phyloP scores from a whole-genome alignment of 2,888 invertebrate species.

The Oithona nana region DNA sequence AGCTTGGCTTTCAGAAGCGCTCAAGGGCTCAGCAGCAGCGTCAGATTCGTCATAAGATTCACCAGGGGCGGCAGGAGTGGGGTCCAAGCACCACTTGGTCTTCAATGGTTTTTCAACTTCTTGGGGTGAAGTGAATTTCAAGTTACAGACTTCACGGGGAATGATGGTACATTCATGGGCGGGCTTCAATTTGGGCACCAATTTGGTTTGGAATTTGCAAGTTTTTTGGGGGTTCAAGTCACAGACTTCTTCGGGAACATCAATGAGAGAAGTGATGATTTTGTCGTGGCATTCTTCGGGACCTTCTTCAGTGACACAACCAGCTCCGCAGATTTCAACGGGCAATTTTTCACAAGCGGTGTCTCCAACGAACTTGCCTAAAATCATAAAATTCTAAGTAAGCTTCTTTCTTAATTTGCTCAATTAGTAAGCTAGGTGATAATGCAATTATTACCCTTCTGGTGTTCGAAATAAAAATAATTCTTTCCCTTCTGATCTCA shows the following conservation, averaged over 20 bases:
- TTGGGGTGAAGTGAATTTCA: conserved; percentile 12
- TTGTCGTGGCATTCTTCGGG: conserved; percentile 16
- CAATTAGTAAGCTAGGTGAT: too few relatives aligned
- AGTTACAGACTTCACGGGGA: conserved; percentile 7
- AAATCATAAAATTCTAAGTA: too few relatives aligned
- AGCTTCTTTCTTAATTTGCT: too few relatives aligned
- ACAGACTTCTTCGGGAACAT: conserved; percentile 16
- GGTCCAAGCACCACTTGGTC: conserved; percentile 17
- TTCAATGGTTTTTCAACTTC: conserved; percentile 2
- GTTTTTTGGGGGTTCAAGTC: conserved; percentile 16
- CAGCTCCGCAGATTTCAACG: conserved; percentile 14
- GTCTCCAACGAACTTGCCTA: conserved; percentile 15
- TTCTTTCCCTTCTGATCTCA: too few relatives aligned
- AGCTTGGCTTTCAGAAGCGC: neutral
- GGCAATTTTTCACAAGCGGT: conserved; percentile 15
- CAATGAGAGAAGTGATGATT: conserved; percentile 8
- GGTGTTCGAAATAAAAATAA: neutral
- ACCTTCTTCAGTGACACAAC: conserved; percentile 10
- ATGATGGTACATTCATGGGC: conserved; percentile 14
- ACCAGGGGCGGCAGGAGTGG: conserved; percentile 3
- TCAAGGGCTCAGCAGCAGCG: conserved; percentile 1
- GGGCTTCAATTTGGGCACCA: conserved; percentile 8
- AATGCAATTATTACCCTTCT: neutral
- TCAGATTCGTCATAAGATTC: conserved; percentile 14
- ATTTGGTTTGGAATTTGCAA: conserved; percentile 13